Conservation (phyloP, 2,113 vertebrate species). For the Bubo bubo region DNA sequence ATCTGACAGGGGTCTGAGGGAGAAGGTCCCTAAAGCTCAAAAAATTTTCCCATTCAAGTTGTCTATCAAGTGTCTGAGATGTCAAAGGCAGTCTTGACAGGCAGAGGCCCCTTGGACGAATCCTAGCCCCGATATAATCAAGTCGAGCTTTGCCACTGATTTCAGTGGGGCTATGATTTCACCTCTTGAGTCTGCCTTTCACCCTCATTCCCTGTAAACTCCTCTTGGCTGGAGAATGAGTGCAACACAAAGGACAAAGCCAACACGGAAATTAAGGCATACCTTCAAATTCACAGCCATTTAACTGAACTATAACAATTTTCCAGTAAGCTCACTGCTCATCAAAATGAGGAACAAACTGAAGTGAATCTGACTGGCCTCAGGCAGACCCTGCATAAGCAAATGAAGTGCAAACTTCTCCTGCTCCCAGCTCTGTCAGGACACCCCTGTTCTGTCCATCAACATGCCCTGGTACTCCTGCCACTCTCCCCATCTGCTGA, state of each 20-base stretch:
- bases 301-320: conserved; percentile 1
- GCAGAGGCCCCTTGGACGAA: neutral
- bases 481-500: conserved; percentile 43
- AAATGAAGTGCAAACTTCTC: conserved; percentile 10
- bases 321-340: neutral
- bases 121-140: neutral
- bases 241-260: neutral
- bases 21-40: neutral
- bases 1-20: neutral
- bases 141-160: neutral
- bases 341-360: neutral
- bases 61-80: neutral
- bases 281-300: neutral
- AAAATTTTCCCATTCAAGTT: neutral
- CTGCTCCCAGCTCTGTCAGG: neutral
- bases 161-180: neutral
- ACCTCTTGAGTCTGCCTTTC: neutral
- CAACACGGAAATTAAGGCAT: neutral
- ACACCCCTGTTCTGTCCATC: conserved; percentile 38
- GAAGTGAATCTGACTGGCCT: neutral
- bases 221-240: neutral
- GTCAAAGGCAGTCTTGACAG: neutral
- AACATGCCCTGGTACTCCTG: neutral
- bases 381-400: neutral
- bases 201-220: neutral